These are phyloP conservation scores for Acrobasis suavella DNA, from an alignment of 2,888 invertebrate species.

Conservation along the genomic window DNA sequence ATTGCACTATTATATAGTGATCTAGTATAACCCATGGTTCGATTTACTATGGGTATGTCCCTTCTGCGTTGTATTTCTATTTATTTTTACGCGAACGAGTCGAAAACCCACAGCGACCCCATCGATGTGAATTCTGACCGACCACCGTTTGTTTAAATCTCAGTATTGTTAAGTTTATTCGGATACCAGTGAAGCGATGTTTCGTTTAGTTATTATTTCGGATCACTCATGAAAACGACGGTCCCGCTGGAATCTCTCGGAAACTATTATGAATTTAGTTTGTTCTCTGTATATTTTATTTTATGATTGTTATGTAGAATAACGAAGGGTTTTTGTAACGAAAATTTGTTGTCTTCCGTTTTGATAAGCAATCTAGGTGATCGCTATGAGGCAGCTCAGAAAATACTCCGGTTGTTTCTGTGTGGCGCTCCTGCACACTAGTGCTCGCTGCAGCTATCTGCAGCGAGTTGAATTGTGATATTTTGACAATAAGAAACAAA, in stretches of 20 bases:
- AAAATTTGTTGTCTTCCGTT: conserved; percentile 69
- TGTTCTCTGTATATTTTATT: conserved; percentile 52
- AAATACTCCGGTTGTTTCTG: conserved; percentile 35
- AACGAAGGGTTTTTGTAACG: conserved; percentile 35
- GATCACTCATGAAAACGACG: conserved; percentile 29
- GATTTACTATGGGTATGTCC: too few species aligned
- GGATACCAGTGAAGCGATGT: conserved; percentile 41
- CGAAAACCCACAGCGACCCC: conserved; percentile 37
- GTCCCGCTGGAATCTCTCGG: conserved; percentile 50
- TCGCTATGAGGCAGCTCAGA: conserved; percentile 49
- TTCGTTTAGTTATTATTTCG: conserved; percentile 24
- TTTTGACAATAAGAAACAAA: conserved; percentile 67
- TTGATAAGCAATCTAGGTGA: conserved; percentile 48
- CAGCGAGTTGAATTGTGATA: conserved; percentile 60
- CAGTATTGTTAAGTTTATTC: conserved; percentile 75
- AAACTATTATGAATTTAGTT: conserved; percentile 39
- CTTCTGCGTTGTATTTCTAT: too few species aligned
- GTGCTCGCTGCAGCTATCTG: conserved; percentile 4
- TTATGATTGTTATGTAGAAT: conserved; percentile 49
- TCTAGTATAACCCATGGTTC: too few species aligned
- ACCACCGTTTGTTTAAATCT: conserved; percentile 68
- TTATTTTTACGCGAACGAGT: conserved; percentile 41
- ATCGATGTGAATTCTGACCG: conserved; percentile 48
- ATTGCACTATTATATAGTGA: too few species aligned
- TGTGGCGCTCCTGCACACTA: conserved; percentile 22